A percentile compares a stretch with the other conserved stretches of the same genome.
phyloP scores from a whole-genome alignment of 2,888 invertebrate species.

The Conistra vaccinii region DNA sequence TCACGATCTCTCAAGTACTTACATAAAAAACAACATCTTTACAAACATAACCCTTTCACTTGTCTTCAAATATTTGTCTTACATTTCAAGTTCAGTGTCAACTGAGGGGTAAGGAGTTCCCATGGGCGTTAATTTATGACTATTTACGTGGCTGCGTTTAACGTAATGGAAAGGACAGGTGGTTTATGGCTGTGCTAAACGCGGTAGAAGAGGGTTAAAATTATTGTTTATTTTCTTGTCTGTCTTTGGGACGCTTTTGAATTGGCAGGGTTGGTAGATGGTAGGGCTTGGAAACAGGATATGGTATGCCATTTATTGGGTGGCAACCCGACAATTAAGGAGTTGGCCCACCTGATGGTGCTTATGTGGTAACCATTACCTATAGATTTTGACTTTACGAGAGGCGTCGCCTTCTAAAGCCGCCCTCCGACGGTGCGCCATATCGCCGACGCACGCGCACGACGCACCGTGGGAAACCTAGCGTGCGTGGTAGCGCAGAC shows the following conservation, averaged over 20 bases:
- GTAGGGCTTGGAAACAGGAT: not conserved
- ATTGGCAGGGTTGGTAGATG: not conserved
- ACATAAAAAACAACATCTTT: conserved; percentile 33
- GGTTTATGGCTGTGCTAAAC: conserved; percentile 46
- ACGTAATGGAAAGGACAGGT: conserved; percentile 49
- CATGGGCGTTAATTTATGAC: conserved; percentile 60
- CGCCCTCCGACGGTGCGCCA: too few relatives aligned
- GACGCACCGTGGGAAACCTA: too few relatives aligned
- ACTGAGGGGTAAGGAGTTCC: conserved; percentile 46
- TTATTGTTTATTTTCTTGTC: conserved; percentile 24
- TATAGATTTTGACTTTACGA: too few relatives aligned
- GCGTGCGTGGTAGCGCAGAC: too few relatives aligned
- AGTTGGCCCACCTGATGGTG: not conserved
- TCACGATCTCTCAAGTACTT: conserved; percentile 39
- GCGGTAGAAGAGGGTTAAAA: not conserved
- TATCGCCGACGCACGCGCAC: too few relatives aligned
- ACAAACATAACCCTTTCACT: conserved; percentile 54
- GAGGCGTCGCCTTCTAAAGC: too few relatives aligned
- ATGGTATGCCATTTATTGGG: not conserved
- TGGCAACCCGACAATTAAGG: not conserved
- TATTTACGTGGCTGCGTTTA: conserved; percentile 50
- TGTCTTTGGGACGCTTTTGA: conserved; percentile 18
- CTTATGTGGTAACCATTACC: not conserved
- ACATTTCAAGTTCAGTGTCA: conserved; percentile 67
- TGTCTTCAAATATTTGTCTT: conserved; percentile 62